A percentile compares a stretch with the other conserved stretches of the same genome.
These are phyloP conservation scores for Brachypterus glaber DNA, from an alignment of 2,888 invertebrate genomes.

Conservation along the genomic window DNA sequence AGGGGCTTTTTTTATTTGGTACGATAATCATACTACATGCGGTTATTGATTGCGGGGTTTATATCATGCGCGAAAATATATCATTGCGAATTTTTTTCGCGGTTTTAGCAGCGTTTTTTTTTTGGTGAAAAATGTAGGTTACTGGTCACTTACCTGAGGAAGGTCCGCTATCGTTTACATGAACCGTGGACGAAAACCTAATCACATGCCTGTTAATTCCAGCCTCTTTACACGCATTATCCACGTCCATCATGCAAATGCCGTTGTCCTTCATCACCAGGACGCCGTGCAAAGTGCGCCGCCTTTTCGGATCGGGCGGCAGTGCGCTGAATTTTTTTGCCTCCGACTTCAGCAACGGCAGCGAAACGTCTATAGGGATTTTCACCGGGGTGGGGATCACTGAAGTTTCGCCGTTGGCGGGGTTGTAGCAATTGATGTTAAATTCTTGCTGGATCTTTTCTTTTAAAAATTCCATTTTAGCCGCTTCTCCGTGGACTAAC, in stretches of 20 bases:
- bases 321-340: conserved; percentile 68
- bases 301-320: conserved; percentile 80
- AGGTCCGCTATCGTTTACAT: conserved; percentile 71
- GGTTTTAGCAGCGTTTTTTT: too few relatives aligned
- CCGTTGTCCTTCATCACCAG: conserved; percentile 40
- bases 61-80: too few relatives aligned
- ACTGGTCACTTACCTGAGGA: too few relatives aligned
- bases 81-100: too few relatives aligned
- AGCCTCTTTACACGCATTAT: conserved; percentile 77
- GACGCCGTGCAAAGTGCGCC: conserved; percentile 81
- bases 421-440: conserved; percentile 86
- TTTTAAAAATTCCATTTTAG: conserved; percentile 96
- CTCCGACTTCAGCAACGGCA: conserved; percentile 71
- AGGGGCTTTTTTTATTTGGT: too few relatives aligned
- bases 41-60: too few relatives aligned
- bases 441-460: conserved; percentile 91
- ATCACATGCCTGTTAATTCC: conserved; percentile 44
- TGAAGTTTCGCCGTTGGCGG: conserved; percentile 96
- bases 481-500: conserved; percentile 96
- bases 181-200: conserved; percentile 74
- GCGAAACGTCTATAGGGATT: conserved; percentile 83
- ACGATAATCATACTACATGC: too few relatives aligned
- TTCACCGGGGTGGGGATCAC: conserved; percentile 76
- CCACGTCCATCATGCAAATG: conserved; percentile 78
- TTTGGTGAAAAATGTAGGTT: too few relatives aligned